These are phyloP conservation scores for Rhea pennata DNA, from an alignment of 2,113 vertebrate genomes.

Conservation along the genomic window DNA sequence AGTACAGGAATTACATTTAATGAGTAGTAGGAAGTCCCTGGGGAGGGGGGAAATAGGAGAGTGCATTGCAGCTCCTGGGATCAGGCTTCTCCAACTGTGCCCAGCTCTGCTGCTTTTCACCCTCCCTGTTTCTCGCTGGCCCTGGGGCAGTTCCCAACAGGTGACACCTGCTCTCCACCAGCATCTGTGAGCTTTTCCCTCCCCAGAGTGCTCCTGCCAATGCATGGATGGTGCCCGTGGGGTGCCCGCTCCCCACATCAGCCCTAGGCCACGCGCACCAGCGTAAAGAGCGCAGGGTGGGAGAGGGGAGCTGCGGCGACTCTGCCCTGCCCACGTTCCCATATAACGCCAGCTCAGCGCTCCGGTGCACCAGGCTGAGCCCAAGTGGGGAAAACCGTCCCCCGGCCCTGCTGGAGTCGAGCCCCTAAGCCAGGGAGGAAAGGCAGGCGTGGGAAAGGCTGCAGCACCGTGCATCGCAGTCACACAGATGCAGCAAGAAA, in stretches of 20 bases:
- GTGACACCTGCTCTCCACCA: neutral
- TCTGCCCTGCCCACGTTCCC: neutral
- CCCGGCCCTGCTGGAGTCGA: too few species aligned
- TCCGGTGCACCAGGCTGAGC: neutral
- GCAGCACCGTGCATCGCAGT: neutral
- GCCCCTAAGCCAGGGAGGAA: neutral
- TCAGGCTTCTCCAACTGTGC: neutral
- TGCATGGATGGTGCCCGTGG: too few species aligned
- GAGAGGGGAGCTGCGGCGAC: neutral
- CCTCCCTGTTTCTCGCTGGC: neutral
- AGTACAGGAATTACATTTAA: neutral
- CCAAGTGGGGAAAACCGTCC: rapidly evolving
- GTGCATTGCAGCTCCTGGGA: neutral
- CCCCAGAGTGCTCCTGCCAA: neutral
- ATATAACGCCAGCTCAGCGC: neutral
- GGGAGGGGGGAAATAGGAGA: neutral
- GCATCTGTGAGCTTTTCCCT: neutral
- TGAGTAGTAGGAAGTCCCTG: neutral
- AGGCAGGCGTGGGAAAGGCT: neutral
- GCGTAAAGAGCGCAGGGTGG: rapidly evolving
- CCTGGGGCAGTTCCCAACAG: neutral
- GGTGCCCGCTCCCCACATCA: neutral
- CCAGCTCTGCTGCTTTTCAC: neutral
- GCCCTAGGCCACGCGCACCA: neutral
- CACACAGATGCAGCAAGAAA: neutral